Base-by-base conservation (phyloP, 2,888 invertebrate species). In the Dicranocentrus wangi region DNA sequence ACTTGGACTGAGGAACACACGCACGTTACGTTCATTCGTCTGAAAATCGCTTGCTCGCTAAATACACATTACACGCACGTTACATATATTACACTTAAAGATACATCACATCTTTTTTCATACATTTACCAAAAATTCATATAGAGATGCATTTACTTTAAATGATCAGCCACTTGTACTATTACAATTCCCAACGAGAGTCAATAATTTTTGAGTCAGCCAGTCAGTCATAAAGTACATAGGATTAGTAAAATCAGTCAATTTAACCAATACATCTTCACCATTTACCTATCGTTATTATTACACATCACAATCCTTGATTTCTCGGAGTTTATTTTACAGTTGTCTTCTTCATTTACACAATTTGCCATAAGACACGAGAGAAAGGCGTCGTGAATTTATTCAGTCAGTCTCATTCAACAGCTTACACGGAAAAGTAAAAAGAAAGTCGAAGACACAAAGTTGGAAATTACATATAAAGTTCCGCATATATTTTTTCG, bases 1-100 rank as follows among this genome's bases (percentile, higher is more conserved):
- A 63, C 69, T 76, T 58, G 43, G 68, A 76, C 76, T 69, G 32
- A 68, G 77, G 39, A 77, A 77, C 77, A 77, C 42, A 23, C 71
- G 21, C 58, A 60, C 60, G 23, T 19, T 17, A 21, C 55, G 53
- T 13, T 60, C 66, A n/a, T 39, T 66, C 43, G 32, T 32, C n/a
- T 7, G 32, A 32, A 32, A 32, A 32, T 32, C 32, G 42, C 66
- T 66, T 61, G 47, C 68, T 68, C 68, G 47, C 69, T 65, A 8
- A 32, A 15, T 63, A n/a, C 17, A 42, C 65, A 2, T 15, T 15
- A 15, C 42, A 65, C 39, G n/a, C 32, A 25, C 55, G 39, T 39
- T 58, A 58, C 19, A 13, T 1, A 25, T 69, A 55, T 39, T 58
- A 58, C 19, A 13, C 5, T 28, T 5, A 61, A 25, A 27, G 28